A percentile compares a stretch with the other conserved stretches of the same genome.
phyloP scores from a whole-genome alignment of 2,888 invertebrate genomes.

The Leucoma salicis region DNA sequence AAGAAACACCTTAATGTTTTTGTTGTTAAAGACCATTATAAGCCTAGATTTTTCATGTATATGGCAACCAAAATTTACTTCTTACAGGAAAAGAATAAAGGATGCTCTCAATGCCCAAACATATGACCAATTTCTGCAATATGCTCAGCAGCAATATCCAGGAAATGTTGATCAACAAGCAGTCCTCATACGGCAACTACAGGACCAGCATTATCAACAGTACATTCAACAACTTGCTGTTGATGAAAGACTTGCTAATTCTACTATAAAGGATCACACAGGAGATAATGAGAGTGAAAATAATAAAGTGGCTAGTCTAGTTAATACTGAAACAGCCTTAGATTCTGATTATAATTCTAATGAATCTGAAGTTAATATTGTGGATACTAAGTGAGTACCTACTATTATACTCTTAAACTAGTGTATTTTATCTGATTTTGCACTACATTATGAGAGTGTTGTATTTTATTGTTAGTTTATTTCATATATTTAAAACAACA shows the following conservation, averaged over 20 bases:
- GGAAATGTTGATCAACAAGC: constrained; percentile 95
- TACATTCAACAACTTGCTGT: constrained; percentile 96
- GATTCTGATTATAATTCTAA: constrained; percentile 60
- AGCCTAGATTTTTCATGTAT: too few species aligned
- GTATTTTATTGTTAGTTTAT: too few species aligned
- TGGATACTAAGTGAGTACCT: constrained; percentile 62
- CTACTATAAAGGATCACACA: constrained; percentile 47
- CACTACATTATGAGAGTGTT: too few species aligned
- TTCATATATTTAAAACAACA: too few species aligned
- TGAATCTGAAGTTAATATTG: constrained; percentile 44
- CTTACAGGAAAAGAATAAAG: constrained; percentile 91
- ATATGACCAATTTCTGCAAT: constrained; percentile 91
- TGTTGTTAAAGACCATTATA: too few species aligned
- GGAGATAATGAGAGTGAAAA: constrained; percentile 39
- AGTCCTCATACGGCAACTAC: constrained; percentile 94
- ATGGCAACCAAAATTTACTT: too few species aligned
- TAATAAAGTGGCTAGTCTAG: constrained; percentile 14
- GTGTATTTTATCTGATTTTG: too few species aligned
- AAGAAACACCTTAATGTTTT: too few species aligned
- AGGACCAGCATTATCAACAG: constrained; percentile 99
- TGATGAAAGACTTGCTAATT: constrained; percentile 65
- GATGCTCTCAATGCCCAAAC: constrained; percentile 98
- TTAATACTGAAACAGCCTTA: constrained; percentile 29
- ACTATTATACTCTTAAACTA: too few species aligned
- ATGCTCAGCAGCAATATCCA: constrained; percentile 96